Base-by-base conservation (phyloP, 2,797 vertebrate species). In the Carapus acus region DNA sequence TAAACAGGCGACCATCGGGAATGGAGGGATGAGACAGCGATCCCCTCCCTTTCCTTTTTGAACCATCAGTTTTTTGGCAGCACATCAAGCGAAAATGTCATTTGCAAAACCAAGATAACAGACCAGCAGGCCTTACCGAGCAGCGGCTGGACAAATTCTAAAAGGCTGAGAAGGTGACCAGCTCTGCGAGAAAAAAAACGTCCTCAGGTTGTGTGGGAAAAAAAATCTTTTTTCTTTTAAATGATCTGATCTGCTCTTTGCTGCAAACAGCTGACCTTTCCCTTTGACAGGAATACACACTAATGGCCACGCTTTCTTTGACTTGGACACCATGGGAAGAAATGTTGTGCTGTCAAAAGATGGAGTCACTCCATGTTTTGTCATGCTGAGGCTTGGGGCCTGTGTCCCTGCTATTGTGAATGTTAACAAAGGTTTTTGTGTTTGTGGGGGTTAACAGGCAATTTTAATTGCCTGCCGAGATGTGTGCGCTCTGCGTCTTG, bases 381-480 rank as follows among this genome's bases (percentile, higher is more conserved):
- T 62, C 45, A 63, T 65, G 59, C 36, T 1, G 15, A 7, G 49
- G 71, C 67, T 69, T 47, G 59, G 69, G 64, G 74, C 67, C 49
- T 54, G 63, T 41, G 49, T 59, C 20, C 67, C 31, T n/a, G 51
- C 62, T 38, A 73, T 67, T 36, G 63, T 54, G 73, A 83, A 78
- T 78, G 45, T 64, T 73, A 75, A 83, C 76, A 31, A 76, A 68
- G 58, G 3, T 4, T 56, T 58, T 73, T 79, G 45, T 58, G 53
- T 57, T 59, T n/a, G n/a, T n/a, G n/a, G n/a, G n/a, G 68, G 68
- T 71, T 49, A 62, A 67, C 66, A 66, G 62, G 54, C 54, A 43
- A 9, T 62, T 78, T 74, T 79, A 80, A 82, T 83, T 79, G 81
- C 78, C 71, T 67, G 74, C 47, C 43, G 4, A 59, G 65, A 60